Base-by-base conservation (phyloP, 2,113 vertebrate genomes). In the Maccullochella peelii region DNA sequence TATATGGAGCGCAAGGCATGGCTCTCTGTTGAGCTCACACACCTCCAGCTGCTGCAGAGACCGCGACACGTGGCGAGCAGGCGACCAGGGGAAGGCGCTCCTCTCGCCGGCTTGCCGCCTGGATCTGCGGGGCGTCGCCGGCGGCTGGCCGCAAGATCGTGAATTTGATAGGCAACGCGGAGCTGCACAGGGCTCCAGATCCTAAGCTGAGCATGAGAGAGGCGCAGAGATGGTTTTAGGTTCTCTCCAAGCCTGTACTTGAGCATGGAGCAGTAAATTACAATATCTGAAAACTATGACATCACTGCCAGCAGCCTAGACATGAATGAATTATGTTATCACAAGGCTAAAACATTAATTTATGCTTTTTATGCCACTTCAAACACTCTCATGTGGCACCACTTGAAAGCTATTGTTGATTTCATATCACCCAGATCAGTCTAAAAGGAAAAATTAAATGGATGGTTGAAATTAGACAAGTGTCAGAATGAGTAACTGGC, bases 51-150 rank as follows among this genome's bases (percentile, higher is more conserved):
- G 93, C 89, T 88, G 91, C 88, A 18, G 77, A 93, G 89, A 93
- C 93, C 91, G 89, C 93, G 95, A 95, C 92, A 93, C 93, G 95
- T 96, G 95, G 95, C 94, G 90, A 91, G 93, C 95, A 91, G 91
- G 85, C 94, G 93, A 92, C 93, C 91, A 70, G 92, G 87, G 91
- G 93, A 93, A 94, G 92, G 92, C 94, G 84, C 93, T 93, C 87
- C 92, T 92, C 88, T 89, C 84, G 92, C 87, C 93, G 93, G 94
- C 93, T 88, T 94, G 94, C 94, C 86, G 94, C 93, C 93, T 89
- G 83, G 88, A 94, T 91, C 93, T 86, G 94, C 91, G 90, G 93
- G 95, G 93, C 90, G 92, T 92, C 91, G 88, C 93, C 88, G 84
- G 91, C 91, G 89, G 90, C 90, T 80, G 88, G 86, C 93, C 90